Conservation (phyloP, 1,140 invertebrate genomes). For the Cydia pomonella region DNA sequence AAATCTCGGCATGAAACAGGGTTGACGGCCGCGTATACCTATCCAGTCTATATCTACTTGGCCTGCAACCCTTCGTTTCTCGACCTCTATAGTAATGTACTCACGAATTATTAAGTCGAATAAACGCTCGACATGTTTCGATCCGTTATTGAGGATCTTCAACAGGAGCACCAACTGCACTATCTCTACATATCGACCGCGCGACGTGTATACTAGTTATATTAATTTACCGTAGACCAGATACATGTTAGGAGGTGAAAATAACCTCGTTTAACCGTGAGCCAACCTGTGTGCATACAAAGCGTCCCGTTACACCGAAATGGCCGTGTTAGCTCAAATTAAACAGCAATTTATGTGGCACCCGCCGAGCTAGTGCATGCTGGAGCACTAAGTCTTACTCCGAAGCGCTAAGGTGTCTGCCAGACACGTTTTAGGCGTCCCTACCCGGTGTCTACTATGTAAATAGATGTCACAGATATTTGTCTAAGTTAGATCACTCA, state of each 20-base stretch:
- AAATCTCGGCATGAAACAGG: too few species aligned
- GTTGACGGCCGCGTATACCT: too few species aligned
- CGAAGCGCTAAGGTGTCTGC: slow-evolving; percentile 1
- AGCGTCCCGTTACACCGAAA: background rate
- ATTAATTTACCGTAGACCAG: too few species aligned
- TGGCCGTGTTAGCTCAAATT: slow-evolving; percentile 16
- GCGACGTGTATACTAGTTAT: too few species aligned
- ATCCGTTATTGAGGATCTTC: too few species aligned
- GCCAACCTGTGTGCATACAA: background rate
- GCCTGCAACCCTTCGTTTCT: too few species aligned
- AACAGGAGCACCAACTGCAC: too few species aligned
- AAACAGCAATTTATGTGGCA: slow-evolving; percentile 17
- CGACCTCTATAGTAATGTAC: too few species aligned
- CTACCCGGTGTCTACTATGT: slow-evolving; percentile 1
- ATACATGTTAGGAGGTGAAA: background rate
- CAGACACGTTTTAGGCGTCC: slow-evolving; percentile 14
- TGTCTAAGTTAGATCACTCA: background rate
- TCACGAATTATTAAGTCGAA: too few species aligned
- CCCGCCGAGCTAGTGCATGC: background rate
- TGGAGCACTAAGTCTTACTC: slow-evolving; percentile 8
- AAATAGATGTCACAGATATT: background rate
- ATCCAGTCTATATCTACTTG: too few species aligned
- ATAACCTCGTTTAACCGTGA: background rate
- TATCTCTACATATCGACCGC: too few species aligned
- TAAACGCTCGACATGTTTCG: too few species aligned